Evolutionary conservation across 1,140 invertebrate species (phyloP).

Genomic region (Rhizoglyphus robini): DNA sequence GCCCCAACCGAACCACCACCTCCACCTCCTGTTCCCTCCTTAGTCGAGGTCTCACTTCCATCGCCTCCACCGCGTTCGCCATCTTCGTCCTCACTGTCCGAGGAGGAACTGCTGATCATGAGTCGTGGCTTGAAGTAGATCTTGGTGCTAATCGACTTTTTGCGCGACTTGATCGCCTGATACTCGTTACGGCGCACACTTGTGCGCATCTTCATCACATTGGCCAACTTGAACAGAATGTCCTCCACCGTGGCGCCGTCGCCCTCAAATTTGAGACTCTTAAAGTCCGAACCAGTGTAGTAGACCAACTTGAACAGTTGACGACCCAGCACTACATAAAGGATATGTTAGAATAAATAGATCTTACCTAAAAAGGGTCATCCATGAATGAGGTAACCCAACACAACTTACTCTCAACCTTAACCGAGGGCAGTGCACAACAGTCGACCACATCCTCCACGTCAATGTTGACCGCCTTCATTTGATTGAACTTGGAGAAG

Average conservation of each 20-base stretch:
- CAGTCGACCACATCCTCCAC: slow-evolving; percentile 74
- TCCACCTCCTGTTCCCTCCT: no score
- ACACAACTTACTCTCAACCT: not conserved
- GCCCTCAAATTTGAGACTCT: slow-evolving; percentile 72
- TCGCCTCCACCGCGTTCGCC: no score
- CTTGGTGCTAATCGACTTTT: slow-evolving; percentile 11
- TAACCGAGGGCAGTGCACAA: slow-evolving; percentile 49
- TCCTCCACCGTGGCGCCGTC: slow-evolving; percentile 56
- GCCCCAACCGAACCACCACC: no score
- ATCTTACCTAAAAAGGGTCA: no score
- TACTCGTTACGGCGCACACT: slow-evolving; percentile 64
- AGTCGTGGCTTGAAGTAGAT: not conserved
- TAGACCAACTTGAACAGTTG: slow-evolving; percentile 33
- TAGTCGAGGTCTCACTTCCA: no score
- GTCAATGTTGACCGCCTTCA: slow-evolving; percentile 55
- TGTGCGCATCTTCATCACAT: slow-evolving; percentile 61
- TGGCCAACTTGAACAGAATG: slow-evolving; percentile 72
- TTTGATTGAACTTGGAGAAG: slow-evolving; percentile 29
- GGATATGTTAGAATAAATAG: not conserved
- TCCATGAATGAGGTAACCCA: no score
- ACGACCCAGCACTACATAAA: not conserved
- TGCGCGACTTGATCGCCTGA: slow-evolving; percentile 30
- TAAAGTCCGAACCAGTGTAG: slow-evolving; percentile 47
- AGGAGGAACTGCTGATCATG: no score
- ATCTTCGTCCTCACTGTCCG: no score